These are phyloP conservation scores for Bhutanitis thaidina DNA, from an alignment of 2,888 invertebrate genomes.

Conservation along the genomic window DNA sequence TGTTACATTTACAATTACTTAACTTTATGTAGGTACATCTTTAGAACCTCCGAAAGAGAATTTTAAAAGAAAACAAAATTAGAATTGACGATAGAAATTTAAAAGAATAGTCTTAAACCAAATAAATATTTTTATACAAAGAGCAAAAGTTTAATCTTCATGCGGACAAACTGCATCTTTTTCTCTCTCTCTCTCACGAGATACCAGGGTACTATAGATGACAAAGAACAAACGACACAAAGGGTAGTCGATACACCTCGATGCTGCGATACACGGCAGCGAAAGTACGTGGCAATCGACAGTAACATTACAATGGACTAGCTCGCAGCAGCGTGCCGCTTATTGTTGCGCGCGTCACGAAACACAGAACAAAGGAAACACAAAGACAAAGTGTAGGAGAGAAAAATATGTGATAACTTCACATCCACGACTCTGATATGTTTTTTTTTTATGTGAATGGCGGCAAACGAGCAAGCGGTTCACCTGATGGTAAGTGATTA, in stretches of 20 bases:
- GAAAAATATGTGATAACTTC: neutral
- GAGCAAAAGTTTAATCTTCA: too few species aligned
- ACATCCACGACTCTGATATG: neutral
- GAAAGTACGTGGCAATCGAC: constrained; percentile 1
- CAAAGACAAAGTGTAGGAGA: neutral
- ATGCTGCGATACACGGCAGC: neutral
- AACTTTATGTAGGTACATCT: too few species aligned
- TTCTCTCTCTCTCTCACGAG: neutral
- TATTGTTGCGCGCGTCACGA: constrained; percentile 4
- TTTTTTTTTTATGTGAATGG: too few species aligned
- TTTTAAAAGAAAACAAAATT: too few species aligned
- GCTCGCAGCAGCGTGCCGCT: neutral
- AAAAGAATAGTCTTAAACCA: too few species aligned
- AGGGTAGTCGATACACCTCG: constrained; percentile 2
- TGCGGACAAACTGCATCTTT: too few species aligned
- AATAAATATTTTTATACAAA: too few species aligned
- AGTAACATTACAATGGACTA: constrained; percentile 5
- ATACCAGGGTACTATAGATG: constrained; percentile 3
- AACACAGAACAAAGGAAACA: constrained; percentile 3
- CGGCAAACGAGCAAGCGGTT: too few species aligned
- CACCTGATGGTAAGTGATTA: too few species aligned
- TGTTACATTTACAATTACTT: too few species aligned
- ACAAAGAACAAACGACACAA: constrained; percentile 1
- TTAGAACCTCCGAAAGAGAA: too few species aligned
- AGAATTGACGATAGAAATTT: too few species aligned